Evolutionary conservation across 1,140 invertebrate species (phyloP).

Genomic region (Pseudomyrmex dendroicus): DNA sequence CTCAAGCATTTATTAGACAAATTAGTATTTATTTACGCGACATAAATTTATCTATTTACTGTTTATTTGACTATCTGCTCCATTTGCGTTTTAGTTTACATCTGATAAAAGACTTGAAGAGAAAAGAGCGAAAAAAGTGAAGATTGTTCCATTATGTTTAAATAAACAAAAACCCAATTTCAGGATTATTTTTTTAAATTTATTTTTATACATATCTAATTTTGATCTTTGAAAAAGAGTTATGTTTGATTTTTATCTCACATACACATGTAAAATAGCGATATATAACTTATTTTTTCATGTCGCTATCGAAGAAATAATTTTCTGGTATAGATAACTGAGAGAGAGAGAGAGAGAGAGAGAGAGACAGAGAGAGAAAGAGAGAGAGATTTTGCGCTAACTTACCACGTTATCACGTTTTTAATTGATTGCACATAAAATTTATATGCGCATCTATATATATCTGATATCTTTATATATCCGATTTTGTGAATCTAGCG

Average conservation of each 20-base stretch:
- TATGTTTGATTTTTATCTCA: background rate
- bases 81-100: background rate
- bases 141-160: conserved; percentile 3
- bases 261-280: background rate
- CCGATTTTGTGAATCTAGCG: conserved; percentile 16
- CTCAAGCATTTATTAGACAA: conserved; percentile 16
- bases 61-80: conserved; percentile 1
- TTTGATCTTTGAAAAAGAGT: background rate
- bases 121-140: no score
- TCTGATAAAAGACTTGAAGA: background rate
- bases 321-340: background rate
- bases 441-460: background rate
- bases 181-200: background rate
- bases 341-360: no score
- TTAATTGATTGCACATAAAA: background rate
- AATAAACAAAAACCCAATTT: background rate
- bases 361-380: no score
- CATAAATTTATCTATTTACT: conserved; percentile 24
- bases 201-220: background rate
- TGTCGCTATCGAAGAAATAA: background rate
- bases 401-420: background rate
- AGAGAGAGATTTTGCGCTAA: no score
- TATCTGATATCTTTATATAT: no score
- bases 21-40: conserved; percentile 19
- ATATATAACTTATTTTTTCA: background rate